Base-by-base conservation (phyloP, 2,888 invertebrate species). In the Mythimna pallens region DNA sequence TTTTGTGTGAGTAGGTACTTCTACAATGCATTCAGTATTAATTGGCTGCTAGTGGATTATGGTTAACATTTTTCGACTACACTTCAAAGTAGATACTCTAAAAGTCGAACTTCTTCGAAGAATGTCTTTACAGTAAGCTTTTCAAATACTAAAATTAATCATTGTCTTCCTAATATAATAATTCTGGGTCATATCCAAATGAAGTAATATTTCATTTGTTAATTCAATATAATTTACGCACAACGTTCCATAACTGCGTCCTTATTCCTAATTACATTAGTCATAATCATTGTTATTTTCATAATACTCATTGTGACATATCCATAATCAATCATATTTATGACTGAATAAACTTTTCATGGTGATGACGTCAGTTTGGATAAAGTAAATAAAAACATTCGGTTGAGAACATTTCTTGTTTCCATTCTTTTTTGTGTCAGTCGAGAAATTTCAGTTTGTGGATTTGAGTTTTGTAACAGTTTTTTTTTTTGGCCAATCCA, bases 271-370 rank as follows among this genome's bases (percentile, higher is more conserved):
- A 58, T 70, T 58, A 58, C 25, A 30, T 30, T 30, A 50, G 69
- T 50, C 43, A 14, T 43, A 12, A 43, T 47, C 17, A 58, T 59
- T 71, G 12, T 71, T 40, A 36, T 50, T 14, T 22, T 40, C 40
- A 52, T 52, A 70, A 52, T 59, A 40, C 30, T 43, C 4, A 58
- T 70, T 70, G 40, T 36, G 34, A 17, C 57, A n/a, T n/a, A n/a
- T n/a, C n/a, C n/a, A n/a, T n/a, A n/a, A 58, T 68, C 43, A 68
- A 70, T 70, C 47, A 47, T 20, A n/a, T n/a, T n/a, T n/a, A 22
- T 9, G 9, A 10, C 25, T 25, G n/a, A 58, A 58, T n/a, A n/a
- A 70, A 47, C 25, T 14, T 14, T 25, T 57, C 55, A 10, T 1
- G 47, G 14, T 2, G 22, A 25, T 25, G 5, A 47, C 7, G 22